Conservation (phyloP, 2,797 vertebrate species). For the Bucorvus abyssinicus region DNA sequence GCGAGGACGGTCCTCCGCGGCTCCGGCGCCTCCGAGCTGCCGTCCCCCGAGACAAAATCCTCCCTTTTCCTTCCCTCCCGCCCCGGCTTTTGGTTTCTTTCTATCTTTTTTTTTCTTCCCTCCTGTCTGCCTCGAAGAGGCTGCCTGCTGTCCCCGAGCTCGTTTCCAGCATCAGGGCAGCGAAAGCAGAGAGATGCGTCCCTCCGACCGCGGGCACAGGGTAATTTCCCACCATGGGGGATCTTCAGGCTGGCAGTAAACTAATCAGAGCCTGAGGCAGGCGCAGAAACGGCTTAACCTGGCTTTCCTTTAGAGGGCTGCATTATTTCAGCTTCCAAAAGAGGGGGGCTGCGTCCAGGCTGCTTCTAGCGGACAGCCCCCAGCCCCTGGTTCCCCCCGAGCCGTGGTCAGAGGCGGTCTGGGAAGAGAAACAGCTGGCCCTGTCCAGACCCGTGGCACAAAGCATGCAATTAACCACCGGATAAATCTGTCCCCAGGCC, state of each 20-base stretch:
- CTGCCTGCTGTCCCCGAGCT: background rate
- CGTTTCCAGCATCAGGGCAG: background rate
- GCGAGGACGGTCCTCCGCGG: background rate
- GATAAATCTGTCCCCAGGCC: background rate
- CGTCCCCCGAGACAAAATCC: background rate
- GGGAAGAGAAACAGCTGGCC: background rate
- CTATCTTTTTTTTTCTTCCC: background rate
- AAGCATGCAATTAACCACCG: background rate
- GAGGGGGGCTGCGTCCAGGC: background rate
- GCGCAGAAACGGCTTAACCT: background rate
- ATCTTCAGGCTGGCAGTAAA: conserved; percentile 4
- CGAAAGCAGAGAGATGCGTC: background rate
- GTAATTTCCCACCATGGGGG: background rate
- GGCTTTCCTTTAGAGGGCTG: background rate
- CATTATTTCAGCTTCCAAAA: background rate
- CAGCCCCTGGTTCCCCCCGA: background rate
- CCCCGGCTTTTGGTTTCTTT: background rate
- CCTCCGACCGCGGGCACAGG: background rate
- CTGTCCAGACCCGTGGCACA: background rate
- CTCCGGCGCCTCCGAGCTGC: background rate
- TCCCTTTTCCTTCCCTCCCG: background rate
- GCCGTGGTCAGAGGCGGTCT: background rate
- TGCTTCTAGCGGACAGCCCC: background rate
- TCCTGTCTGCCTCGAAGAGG: background rate
- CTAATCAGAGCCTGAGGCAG: background rate